Evolutionary conservation across 2,113 vertebrate genomes (phyloP).

Genomic region (Poicephalus meyeri): DNA sequence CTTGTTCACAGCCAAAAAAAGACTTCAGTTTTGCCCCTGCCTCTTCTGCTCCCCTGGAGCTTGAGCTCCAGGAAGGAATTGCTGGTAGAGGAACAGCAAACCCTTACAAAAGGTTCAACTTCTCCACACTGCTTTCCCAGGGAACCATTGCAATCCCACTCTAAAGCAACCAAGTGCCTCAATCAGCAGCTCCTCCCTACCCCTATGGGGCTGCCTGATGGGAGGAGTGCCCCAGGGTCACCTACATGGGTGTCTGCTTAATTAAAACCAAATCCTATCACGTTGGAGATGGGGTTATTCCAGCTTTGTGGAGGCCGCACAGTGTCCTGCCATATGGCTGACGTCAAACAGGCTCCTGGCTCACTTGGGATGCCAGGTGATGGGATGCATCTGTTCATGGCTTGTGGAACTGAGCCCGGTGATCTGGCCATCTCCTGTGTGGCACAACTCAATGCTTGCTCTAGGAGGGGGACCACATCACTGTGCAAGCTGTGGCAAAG

Average conservation of each 20-base stretch:
- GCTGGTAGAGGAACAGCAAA: neutral
- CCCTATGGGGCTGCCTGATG: neutral
- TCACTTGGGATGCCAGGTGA: neutral
- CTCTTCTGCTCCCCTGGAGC: neutral
- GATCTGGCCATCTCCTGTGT: neutral
- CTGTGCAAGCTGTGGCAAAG: neutral
- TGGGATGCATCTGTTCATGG: rapidly evolving
- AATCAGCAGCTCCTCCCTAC: neutral
- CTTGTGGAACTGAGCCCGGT: rapidly evolving
- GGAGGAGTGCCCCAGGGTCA: neutral
- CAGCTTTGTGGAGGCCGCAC: neutral
- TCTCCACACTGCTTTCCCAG: neutral
- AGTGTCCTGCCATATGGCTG: neutral
- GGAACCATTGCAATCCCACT: neutral
- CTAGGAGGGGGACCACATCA: neutral
- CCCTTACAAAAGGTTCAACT: neutral
- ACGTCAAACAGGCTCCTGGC: neutral
- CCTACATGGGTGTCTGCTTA: neutral
- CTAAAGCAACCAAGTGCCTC: neutral
- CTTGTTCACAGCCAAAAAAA: neutral
- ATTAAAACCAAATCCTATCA: neutral
- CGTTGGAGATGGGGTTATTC: rapidly evolving
- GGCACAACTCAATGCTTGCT: neutral
- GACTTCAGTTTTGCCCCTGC: neutral
- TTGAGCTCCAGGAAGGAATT: neutral